phyloP scores from a whole-genome alignment of 1,140 invertebrate species.

The Pseudomyrmex pallidus region DNA sequence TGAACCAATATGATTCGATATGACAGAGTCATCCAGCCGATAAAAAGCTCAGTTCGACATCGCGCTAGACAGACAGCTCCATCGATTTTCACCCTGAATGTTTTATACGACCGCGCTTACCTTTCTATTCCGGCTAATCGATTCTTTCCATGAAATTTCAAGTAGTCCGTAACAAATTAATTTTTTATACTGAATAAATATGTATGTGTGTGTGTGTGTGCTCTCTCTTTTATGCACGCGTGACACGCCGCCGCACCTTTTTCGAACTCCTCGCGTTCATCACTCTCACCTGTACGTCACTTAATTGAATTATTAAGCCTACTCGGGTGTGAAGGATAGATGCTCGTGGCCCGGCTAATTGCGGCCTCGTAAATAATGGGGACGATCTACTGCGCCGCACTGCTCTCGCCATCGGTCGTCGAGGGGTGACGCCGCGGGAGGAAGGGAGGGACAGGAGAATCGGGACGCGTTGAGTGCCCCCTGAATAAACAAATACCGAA shows the following conservation, averaged over 20 bases:
- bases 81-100: conserved; percentile 58
- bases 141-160: conserved; percentile 55
- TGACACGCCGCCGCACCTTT: neutral
- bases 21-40: conserved; percentile 55
- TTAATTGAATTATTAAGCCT: conserved; percentile 84
- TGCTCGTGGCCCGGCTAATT: conserved; percentile 81
- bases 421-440: conserved; percentile 19
- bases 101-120: conserved; percentile 48
- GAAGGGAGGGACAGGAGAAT: conserved; percentile 16
- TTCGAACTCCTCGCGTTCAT: neutral
- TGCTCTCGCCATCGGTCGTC: conserved; percentile 23
- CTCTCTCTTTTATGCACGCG: too few relatives aligned
- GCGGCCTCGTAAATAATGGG: conserved; percentile 82
- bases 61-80: conserved; percentile 55
- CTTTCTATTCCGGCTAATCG: conserved; percentile 42
- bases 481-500: conserved; percentile 84
- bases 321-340: conserved; percentile 82
- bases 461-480: conserved; percentile 79
- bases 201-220: too few relatives aligned
- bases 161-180: conserved; percentile 46
- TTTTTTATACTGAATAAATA: conserved; percentile 8
- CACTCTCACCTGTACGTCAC: conserved; percentile 60
- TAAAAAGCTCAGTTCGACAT: conserved; percentile 59
- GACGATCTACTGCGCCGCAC: conserved; percentile 68
- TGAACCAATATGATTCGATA: conserved; percentile 53